Base-by-base conservation (phyloP, 1,140 invertebrate species). In the Neodiprion lecontei region DNA sequence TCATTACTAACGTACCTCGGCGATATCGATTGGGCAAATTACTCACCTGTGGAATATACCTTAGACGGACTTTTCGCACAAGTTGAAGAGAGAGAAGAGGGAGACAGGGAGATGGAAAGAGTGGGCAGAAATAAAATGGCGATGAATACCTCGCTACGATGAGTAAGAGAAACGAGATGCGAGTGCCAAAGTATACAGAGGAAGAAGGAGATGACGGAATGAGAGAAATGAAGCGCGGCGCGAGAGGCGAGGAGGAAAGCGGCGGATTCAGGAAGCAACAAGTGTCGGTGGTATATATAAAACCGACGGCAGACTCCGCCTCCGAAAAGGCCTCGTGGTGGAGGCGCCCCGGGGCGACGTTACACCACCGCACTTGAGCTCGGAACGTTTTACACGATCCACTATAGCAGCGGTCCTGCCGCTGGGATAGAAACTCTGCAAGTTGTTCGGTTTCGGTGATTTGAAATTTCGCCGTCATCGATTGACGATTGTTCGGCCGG, bases 291-390 rank as follows among this genome's bases (percentile, higher is more conserved):
- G 53, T 61, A 61, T 17, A 61, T 61, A 40, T 40, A 40, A 40
- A 40, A 21, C 21, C 67, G 67, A 69, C 11, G 53, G n/a, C 53
- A 61, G 53, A 61, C 85, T 77, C 85, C 86, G 85, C 85, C 86
- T 84, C 17, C 21, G 69, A 72, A 68, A 40, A 73, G 76, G 77
- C 75, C 79, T 81, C 78, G 79, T 81, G 82, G 81, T 84, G 85
- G 82, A 84, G 84, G 84, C 80, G 85, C 85, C 86, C 85, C 76
- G 84, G 80, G 83, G 84, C 85, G 81, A 85, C 53, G 78, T 79
- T 78, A 84, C 86, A 88, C 86, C 87, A 88, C 87, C 86, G 87
- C 87, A 88, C 86, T 88, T 84, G 81, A 84, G 83, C 77, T 79
- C 77, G 79, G 84, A 87, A 61, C 53, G 53, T 61, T 61, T 61